A percentile compares a stretch with the other conserved stretches of the same genome.
phyloP scores from a whole-genome alignment of 2,113 vertebrate species.

The Corythornis cristatus region DNA sequence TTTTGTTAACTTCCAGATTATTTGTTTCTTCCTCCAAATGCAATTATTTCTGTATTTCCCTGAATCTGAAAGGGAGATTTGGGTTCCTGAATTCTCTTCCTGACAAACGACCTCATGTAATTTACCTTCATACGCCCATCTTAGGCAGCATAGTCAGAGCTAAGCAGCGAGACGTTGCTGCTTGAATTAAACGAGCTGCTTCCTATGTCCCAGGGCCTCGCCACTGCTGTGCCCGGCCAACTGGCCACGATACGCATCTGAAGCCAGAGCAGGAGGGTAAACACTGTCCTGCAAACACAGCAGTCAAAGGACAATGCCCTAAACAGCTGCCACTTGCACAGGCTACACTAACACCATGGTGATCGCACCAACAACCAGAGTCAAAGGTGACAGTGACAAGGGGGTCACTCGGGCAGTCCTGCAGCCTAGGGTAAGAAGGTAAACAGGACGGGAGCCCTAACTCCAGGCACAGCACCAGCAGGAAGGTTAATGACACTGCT shows the following conservation, averaged over 20 bases:
- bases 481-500: background rate
- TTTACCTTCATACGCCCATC: background rate
- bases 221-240: background rate
- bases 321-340: slow-evolving; percentile 73
- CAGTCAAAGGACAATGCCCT: slow-evolving; percentile 40
- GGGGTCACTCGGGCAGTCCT: slow-evolving; percentile 43
- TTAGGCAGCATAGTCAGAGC: background rate
- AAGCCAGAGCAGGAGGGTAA: slow-evolving; percentile 62
- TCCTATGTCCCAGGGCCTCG: background rate
- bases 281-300: slow-evolving; percentile 72
- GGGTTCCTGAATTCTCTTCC: background rate
- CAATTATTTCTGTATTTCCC: background rate
- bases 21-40: background rate
- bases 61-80: background rate
- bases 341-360: slow-evolving; percentile 71
- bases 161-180: background rate
- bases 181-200: slow-evolving; percentile 44
- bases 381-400: slow-evolving; percentile 57
- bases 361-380: slow-evolving; percentile 44
- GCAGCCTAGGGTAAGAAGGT: slow-evolving; percentile 69
- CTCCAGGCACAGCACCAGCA: slow-evolving; percentile 61
- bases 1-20: background rate
- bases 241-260: background rate
- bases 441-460: slow-evolving; percentile 69
- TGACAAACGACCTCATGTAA: background rate